phyloP scores from a whole-genome alignment of 2,888 invertebrate species.

The Microplitis manilae region DNA sequence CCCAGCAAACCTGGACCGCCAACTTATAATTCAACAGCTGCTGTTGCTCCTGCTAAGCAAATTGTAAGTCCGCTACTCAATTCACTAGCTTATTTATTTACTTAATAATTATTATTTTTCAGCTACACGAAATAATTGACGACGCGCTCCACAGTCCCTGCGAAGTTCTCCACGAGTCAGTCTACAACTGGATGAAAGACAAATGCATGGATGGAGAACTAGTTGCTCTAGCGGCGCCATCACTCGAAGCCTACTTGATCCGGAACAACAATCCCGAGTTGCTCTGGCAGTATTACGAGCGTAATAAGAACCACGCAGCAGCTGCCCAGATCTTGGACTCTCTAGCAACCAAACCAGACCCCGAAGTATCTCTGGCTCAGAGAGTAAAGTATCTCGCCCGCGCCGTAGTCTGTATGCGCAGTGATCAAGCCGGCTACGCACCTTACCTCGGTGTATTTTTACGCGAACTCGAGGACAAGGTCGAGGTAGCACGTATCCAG shows the following conservation, averaged over 20 bases:
- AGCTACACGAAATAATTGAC: slow-evolving; percentile 78
- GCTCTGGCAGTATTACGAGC: slow-evolving; percentile 97
- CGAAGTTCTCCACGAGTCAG: slow-evolving; percentile 90
- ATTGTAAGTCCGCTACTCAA: slow-evolving; percentile 52
- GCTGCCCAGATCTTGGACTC: slow-evolving; percentile 93
- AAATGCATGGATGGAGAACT: slow-evolving; percentile 83
- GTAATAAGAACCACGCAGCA: slow-evolving; percentile 90
- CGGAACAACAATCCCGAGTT: slow-evolving; percentile 72
- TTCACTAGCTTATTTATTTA: not conserved
- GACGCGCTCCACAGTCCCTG: slow-evolving; percentile 82
- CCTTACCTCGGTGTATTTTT: slow-evolving; percentile 84
- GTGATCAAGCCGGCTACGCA: slow-evolving; percentile 83
- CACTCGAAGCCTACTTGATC: slow-evolving; percentile 84
- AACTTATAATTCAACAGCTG: slow-evolving; percentile 56
- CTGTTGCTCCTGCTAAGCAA: slow-evolving; percentile 64
- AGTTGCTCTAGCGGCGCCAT: slow-evolving; percentile 78
- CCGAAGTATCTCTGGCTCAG: slow-evolving; percentile 82
- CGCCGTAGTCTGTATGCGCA: slow-evolving; percentile 96
- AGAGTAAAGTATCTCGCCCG: slow-evolving; percentile 93
- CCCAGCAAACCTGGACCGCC: slow-evolving; percentile 69
- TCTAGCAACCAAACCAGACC: slow-evolving; percentile 83
- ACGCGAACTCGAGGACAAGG: slow-evolving; percentile 92
- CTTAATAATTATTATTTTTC: slow-evolving; percentile 50
- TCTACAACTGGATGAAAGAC: slow-evolving; percentile 94
- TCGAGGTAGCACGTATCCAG: slow-evolving; percentile 91